Percentiles rank a stretch among this genome's conserved stretches.
phyloP scores from a whole-genome alignment of 1,140 invertebrate genomes.

The Macrosteles quadrilineatus region DNA sequence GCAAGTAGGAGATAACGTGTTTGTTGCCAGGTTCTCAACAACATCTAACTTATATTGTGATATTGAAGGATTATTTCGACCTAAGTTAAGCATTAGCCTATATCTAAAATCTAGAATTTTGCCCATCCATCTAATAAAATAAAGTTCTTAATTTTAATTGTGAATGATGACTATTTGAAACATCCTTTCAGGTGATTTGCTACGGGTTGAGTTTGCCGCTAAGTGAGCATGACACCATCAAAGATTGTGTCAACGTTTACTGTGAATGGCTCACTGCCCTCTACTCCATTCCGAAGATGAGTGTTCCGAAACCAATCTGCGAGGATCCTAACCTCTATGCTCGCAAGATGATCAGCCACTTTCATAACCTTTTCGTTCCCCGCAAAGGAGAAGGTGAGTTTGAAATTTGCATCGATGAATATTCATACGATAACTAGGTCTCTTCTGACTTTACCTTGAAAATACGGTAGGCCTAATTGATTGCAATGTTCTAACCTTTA shows the following conservation, averaged over 20 bases:
- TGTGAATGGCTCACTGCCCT: conserved; percentile 94
- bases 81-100: no score
- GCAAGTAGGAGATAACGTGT: no score
- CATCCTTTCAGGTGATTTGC: conserved; percentile 89
- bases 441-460: no score
- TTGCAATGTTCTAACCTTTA: conserved; percentile 4
- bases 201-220: conserved; percentile 89
- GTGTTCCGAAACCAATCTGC: conserved; percentile 81
- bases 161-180: no score
- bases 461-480: conserved; percentile 21
- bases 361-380: conserved; percentile 96
- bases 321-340: conserved; percentile 92
- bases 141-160: no score
- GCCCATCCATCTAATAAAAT: no score
- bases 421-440: no score
- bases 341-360: conserved; percentile 87
- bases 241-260: conserved; percentile 96
- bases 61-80: no score
- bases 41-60: no score
- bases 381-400: conserved; percentile 82
- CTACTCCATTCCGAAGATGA: conserved; percentile 75
- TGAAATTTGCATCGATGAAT: conserved; percentile 1
- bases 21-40: no score
- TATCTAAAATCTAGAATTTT: no score
- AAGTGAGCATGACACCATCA: conserved; percentile 88